phyloP scores from a whole-genome alignment of 2,113 vertebrate genomes.

The Dicaeum eximium region DNA sequence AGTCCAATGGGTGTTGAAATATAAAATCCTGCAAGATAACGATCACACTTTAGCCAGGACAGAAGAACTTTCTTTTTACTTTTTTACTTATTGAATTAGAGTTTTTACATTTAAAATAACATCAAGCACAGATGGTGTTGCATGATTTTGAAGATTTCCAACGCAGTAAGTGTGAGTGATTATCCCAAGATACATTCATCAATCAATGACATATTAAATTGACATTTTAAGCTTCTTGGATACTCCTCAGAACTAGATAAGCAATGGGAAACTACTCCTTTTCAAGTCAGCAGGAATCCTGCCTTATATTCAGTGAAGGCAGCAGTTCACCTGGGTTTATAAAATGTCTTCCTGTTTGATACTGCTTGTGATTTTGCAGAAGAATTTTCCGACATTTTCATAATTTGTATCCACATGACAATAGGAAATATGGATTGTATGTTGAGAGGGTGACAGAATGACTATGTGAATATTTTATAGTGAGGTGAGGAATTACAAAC shows the following conservation, averaged over 20 bases:
- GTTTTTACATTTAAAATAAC: not conserved
- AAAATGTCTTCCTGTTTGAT: not conserved
- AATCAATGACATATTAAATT: not conserved
- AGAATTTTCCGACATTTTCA: not conserved
- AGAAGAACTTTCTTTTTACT: not conserved
- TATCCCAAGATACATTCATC: not conserved
- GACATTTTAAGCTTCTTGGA: not conserved
- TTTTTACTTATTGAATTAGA: not conserved
- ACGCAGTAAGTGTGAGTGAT: not conserved
- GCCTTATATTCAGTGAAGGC: not conserved
- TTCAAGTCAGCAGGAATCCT: not conserved
- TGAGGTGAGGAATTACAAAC: not conserved
- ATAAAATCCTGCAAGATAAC: slow-evolving; percentile 83
- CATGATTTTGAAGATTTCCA: not conserved
- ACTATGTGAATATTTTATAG: not conserved
- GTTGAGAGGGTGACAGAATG: not conserved
- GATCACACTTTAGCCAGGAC: not conserved
- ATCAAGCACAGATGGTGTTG: not conserved
- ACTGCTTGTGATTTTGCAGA: not conserved
- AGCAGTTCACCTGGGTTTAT: not conserved
- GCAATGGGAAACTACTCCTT: not conserved
- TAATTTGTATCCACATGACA: not conserved
- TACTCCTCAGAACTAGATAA: not conserved
- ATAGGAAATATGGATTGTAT: rapidly evolving
- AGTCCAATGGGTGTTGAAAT: slow-evolving; percentile 76